Evolutionary conservation across 2,888 invertebrate genomes (phyloP), one percentile per base, ranked within the genome.

Genomic region (Pantelozetes paolii): DNA sequence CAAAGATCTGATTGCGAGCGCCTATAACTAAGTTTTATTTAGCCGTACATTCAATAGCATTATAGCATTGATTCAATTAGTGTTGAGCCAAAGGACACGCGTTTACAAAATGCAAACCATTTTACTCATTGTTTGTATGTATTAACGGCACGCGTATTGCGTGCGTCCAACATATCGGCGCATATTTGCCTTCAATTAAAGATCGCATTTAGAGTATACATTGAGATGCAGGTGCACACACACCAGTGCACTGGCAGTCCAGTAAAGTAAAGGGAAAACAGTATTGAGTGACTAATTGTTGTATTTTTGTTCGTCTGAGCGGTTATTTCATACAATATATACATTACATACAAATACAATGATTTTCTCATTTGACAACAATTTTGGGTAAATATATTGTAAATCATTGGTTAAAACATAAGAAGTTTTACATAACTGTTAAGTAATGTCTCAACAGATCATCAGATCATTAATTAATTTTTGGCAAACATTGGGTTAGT

Each of bases 1-100:
- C 3, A 59, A 18, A 59, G 59, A 26, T 20, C 15, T 30, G 32
- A 30, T 26, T 59, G 28, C 6, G 59, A 45, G 59, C 15, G 30
- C 59, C 28, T 59, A 59, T 59, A 59, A 30, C 30, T 59, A 2
- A 59, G 59, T 59, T 59, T 59, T 8, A 59, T 11, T 59, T 57
- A 26, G 57, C 8, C 30, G 59, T 59, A 23, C 6, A 54, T 54
- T 54, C 23, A 18, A 45, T 6, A 30, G 59, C 59, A 59, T 28
- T 59, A 45, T 45, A 30, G 59, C 59, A 59, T 59, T 59, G 59
- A 59, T 59, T 59, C 59, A 59, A 59, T 59, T 59, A 59, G 59
- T 20, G 20, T 30, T 28, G 28, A 26, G 13, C 57, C 26, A 26
- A 57, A 57, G 13, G 67, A 67, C 67, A 67, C 42, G 67, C 67